Percentiles rank a stretch among this genome's conserved stretches.
phyloP scores from a whole-genome alignment of 2,888 invertebrate species.

The Diarsia brunnea region DNA sequence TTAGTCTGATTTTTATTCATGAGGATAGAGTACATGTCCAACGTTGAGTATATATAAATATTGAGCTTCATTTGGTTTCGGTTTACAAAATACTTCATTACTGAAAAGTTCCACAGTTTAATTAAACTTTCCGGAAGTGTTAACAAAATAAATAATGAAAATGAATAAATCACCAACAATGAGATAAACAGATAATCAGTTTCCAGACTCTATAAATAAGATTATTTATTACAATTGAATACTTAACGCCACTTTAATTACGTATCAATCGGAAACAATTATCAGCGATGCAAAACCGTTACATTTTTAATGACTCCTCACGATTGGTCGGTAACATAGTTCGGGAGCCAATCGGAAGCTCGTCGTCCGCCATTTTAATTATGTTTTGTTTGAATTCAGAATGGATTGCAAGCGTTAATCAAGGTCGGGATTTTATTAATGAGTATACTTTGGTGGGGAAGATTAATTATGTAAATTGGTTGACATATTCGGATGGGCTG shows the following conservation, averaged over 20 bases:
- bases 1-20: background rate
- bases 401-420: constrained; percentile 72
- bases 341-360: constrained; percentile 60
- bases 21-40: background rate
- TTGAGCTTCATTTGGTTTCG: background rate
- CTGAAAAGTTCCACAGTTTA: background rate
- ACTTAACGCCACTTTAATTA: constrained; percentile 54
- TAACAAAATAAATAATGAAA: constrained; percentile 17
- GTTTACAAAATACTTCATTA: background rate
- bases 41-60: constrained; percentile 1
- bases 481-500: constrained; percentile 63
- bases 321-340: constrained; percentile 54
- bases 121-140: constrained; percentile 20
- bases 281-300: constrained; percentile 58
- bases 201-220: constrained; percentile 33
- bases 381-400: constrained; percentile 70
- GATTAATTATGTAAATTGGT: constrained; percentile 70
- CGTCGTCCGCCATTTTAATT: constrained; percentile 68
- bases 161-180: constrained; percentile 10
- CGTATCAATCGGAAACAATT: constrained; percentile 46
- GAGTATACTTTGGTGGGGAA: constrained; percentile 63
- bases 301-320: constrained; percentile 55
- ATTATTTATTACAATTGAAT: constrained; percentile 38
- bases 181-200: constrained; percentile 31
- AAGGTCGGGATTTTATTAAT: constrained; percentile 69